Base-by-base conservation (phyloP, 2,113 vertebrate genomes). In the Dinomys branickii region DNA sequence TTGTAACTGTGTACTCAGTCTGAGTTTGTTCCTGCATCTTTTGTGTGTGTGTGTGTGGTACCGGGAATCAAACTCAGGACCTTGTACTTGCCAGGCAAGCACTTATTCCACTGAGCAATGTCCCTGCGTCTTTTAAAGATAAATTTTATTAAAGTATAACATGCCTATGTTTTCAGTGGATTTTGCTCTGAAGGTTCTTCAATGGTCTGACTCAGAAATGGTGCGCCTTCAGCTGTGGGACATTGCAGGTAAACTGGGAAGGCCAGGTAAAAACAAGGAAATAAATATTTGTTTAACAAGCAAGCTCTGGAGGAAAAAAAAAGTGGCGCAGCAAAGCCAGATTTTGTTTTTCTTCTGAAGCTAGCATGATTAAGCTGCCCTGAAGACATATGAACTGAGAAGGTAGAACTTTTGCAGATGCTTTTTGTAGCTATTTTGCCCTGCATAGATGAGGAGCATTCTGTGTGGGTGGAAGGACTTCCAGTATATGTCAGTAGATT, bases 181-280 rank as follows among this genome's bases (percentile, higher is more conserved):
- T 97, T 99, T 99, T 96, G 99, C 99, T 0, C 97, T 99, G 97
- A 99, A 99, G 97, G 98, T 99, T 94, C 98, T 99, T 38, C 98
- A 99, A 67, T 99, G 99, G 99, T 99, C 99, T 0, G 99, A 99
- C 19, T 99, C 98, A 0, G 99, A 99, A 97, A 98, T 98, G 0
- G 98, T 99, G 20, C 96, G 99, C 28, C 98, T 99, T 3, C 99
- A 99, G 86, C 98, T 99, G 3, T 99, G 99, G 99, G 99, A 99
- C 95, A 99, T 99, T 14, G 99, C 99, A 99, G 99, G 99, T 99
- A 98, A 35, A 95, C n/a, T 33, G 84, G 26, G 56, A 33, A 67
- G 33, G 38, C 0, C 2, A 0, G 1, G 6, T 61, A 38, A 59
- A 58, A 86, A 85, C 33, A 35, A 69, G 38, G 41, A 88, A 50